Percentiles rank a stretch among this genome's conserved stretches.
Conservation (phyloP, 2,113 vertebrate species). For the Perca fluviatilis region DNA sequence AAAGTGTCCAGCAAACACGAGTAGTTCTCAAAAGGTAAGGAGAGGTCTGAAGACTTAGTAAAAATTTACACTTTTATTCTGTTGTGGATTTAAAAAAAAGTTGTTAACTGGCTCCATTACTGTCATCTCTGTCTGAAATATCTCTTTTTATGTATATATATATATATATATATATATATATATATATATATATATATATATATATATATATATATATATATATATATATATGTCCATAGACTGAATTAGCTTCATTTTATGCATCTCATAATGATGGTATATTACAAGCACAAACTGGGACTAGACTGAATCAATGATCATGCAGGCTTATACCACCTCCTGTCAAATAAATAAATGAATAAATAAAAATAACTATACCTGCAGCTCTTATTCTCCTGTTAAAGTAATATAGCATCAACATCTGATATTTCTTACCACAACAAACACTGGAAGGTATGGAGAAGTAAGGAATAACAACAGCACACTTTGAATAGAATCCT, state of each 20-base stretch:
- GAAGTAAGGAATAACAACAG: neutral
- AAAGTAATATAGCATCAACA: neutral
- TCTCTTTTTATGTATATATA: too few relatives aligned
- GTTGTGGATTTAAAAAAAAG: too few relatives aligned
- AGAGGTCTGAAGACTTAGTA: neutral
- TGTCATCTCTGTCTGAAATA: neutral
- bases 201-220: too few relatives aligned
- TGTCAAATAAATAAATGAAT: neutral
- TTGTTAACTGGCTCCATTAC: neutral
- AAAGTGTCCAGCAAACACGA: neutral
- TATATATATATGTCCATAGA: neutral
- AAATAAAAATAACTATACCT: neutral
- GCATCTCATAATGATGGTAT: neutral
- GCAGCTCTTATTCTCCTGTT: neutral
- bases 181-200: too few relatives aligned
- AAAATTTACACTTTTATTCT: neutral
- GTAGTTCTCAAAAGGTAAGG: neutral
- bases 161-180: too few relatives aligned
- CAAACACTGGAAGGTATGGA: neutral
- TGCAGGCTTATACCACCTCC: neutral
- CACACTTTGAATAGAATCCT: constrained; percentile 8
- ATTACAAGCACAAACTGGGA: neutral
- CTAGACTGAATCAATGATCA: neutral
- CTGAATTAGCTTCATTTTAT: neutral
- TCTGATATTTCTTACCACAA: neutral